A percentile compares a stretch with the other conserved stretches of the same genome.
Conservation (phyloP, 2,888 invertebrate genomes). For the Lissonota sp. region DNA sequence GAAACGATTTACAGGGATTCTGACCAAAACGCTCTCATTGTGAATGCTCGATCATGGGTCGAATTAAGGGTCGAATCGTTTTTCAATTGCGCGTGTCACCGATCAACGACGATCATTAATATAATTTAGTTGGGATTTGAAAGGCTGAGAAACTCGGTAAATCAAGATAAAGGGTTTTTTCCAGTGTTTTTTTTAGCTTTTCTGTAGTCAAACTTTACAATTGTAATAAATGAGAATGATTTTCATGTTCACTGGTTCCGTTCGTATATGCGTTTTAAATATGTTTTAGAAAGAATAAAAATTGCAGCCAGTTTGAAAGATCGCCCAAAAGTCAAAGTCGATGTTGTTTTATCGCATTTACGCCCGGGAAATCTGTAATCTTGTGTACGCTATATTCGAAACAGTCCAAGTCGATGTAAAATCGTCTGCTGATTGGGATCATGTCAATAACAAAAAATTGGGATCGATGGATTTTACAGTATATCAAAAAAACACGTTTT, state of each 20-base stretch:
- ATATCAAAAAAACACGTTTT: too few species aligned
- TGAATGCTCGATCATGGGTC: constrained; percentile 33
- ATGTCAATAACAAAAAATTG: not conserved
- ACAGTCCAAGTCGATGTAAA: not conserved
- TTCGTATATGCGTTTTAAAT: too few species aligned
- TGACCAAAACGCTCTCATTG: constrained; percentile 8
- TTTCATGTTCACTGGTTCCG: too few species aligned
- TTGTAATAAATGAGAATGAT: too few species aligned
- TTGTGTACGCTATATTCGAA: not conserved
- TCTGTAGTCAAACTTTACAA: not conserved
- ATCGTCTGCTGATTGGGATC: not conserved
- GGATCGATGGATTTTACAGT: too few species aligned
- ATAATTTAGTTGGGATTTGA: not conserved
- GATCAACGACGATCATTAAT: constrained; percentile 29
- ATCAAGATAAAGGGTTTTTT: not conserved
- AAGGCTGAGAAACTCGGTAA: not conserved
- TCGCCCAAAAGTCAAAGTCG: too few species aligned
- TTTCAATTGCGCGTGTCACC: constrained; percentile 49
- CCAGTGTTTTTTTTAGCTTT: not conserved
- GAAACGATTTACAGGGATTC: constrained; percentile 28
- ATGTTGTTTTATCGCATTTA: too few species aligned
- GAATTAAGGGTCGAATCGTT: constrained; percentile 43
- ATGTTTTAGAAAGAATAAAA: too few species aligned
- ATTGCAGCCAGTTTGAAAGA: too few species aligned
- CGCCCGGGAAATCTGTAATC: too few species aligned